Evolutionary conservation across 2,797 vertebrate species (phyloP).

Genomic region (Manis pentadactyla): DNA sequence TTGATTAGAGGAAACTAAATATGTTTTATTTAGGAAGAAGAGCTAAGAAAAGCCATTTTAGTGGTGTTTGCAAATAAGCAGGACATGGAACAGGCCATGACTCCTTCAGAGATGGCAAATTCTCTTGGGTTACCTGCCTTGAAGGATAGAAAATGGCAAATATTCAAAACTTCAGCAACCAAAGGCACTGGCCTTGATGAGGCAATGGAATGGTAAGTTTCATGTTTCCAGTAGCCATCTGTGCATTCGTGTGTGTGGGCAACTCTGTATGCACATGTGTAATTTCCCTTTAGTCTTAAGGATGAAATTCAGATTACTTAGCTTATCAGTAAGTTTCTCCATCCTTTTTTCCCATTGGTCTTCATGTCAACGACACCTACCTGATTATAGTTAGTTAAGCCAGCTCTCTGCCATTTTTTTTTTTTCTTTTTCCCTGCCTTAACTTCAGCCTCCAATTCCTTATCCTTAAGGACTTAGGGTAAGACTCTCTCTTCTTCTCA

Average conservation of each 20-base stretch:
- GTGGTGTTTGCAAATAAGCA: constrained; percentile 99
- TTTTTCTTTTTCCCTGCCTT: background rate
- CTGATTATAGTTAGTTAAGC: background rate
- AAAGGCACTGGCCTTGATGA: constrained; percentile 98
- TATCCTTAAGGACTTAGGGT: constrained; percentile 1
- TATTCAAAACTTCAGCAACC: constrained; percentile 98
- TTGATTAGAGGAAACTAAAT: background rate
- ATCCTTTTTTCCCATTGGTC: background rate
- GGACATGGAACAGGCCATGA: constrained; percentile 99
- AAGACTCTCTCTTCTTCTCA: background rate
- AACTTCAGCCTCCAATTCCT: background rate
- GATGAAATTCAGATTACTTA: constrained; percentile 22
- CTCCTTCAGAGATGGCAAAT: constrained; percentile 97
- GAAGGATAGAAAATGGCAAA: constrained; percentile 99
- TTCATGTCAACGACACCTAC: background rate
- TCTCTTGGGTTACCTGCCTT: constrained; percentile 95
- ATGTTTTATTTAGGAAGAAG: constrained; percentile 92
- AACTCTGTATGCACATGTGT: background rate
- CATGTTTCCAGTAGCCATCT: background rate
- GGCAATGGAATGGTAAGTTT: constrained; percentile 97
- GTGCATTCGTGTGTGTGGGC: background rate
- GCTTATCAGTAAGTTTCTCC: background rate
- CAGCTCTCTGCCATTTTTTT: background rate
- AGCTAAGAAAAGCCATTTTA: constrained; percentile 98
- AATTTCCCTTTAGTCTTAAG: background rate